Percentiles rank a stretch among this genome's conserved stretches.
These are phyloP conservation scores for Bucorvus abyssinicus DNA, from an alignment of 2,797 vertebrate genomes.

Conservation along the genomic window DNA sequence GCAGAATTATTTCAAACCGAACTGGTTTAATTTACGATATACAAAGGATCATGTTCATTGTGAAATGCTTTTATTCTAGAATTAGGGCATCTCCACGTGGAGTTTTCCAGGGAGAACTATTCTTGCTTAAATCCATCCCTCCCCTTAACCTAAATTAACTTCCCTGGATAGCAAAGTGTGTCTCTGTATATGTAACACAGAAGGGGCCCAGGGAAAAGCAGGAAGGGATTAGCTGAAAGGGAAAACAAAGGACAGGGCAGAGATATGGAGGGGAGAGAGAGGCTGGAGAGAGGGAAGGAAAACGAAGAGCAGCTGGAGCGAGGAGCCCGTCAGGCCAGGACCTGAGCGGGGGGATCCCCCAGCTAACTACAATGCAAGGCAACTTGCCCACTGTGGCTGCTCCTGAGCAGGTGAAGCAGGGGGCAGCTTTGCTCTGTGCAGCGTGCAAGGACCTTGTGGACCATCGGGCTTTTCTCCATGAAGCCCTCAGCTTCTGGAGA, in stretches of 20 bases:
- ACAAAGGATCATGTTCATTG: conserved; percentile 3
- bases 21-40: conserved; percentile 9
- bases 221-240: conserved; percentile 56
- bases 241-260: conserved; percentile 55
- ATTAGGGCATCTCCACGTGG: not conserved
- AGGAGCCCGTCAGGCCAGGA: not conserved
- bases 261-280: not conserved
- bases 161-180: conserved; percentile 5
- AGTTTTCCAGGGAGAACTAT: not conserved
- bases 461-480: not conserved
- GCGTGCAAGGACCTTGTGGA: not conserved
- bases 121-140: conserved; percentile 5
- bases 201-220: conserved; percentile 28
- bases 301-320: conserved; percentile 6
- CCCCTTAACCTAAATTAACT: conserved; percentile 49
- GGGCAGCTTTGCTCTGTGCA: not conserved
- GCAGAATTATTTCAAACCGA: conserved; percentile 1
- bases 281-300: not conserved
- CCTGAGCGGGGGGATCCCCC: not conserved
- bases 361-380: fast-evolving
- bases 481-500: not conserved
- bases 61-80: conserved; percentile 46
- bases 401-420: not conserved
- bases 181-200: not conserved
- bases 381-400: not conserved